A percentile compares a stretch with the other conserved stretches of the same genome.
Conservation (phyloP, 2,888 invertebrate species). For the Deilephila porcellus region DNA sequence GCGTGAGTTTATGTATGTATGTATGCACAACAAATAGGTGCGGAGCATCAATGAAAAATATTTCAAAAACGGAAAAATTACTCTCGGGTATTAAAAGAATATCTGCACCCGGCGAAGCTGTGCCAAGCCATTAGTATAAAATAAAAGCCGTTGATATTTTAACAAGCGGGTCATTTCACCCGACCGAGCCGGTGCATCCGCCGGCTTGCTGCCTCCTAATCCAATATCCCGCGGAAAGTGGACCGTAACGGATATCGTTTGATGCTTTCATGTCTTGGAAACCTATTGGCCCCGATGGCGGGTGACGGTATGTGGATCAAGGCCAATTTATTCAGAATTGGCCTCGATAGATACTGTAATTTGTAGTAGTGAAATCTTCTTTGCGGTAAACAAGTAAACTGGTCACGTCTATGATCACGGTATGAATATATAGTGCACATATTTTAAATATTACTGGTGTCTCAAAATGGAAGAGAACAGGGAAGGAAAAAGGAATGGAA, state of each 20-base stretch:
- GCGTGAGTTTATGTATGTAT: no score
- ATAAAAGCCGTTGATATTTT: neutral
- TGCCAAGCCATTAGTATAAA: neutral
- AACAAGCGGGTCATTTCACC: slow-evolving; percentile 17
- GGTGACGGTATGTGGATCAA: neutral
- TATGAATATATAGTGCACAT: no score
- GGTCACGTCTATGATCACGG: no score
- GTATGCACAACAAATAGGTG: no score
- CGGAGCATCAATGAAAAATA: no score
- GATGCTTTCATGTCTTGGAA: slow-evolving; percentile 16
- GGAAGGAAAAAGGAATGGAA: no score
- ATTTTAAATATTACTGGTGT: no score
- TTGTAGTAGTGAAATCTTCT: neutral
- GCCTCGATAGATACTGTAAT: neutral
- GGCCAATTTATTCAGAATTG: neutral
- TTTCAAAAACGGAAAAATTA: no score
- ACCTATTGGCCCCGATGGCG: neutral
- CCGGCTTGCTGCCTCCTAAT: neutral
- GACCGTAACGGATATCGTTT: neutral
- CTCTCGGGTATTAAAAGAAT: no score
- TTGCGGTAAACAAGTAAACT: no score
- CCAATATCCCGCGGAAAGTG: slow-evolving; percentile 2
- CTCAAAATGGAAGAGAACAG: no score
- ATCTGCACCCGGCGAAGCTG: no score
- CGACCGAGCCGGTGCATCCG: slow-evolving; percentile 15